Evolutionary conservation across 2,113 vertebrate genomes (phyloP).

Genomic region (Pelmatolapia mariae): DNA sequence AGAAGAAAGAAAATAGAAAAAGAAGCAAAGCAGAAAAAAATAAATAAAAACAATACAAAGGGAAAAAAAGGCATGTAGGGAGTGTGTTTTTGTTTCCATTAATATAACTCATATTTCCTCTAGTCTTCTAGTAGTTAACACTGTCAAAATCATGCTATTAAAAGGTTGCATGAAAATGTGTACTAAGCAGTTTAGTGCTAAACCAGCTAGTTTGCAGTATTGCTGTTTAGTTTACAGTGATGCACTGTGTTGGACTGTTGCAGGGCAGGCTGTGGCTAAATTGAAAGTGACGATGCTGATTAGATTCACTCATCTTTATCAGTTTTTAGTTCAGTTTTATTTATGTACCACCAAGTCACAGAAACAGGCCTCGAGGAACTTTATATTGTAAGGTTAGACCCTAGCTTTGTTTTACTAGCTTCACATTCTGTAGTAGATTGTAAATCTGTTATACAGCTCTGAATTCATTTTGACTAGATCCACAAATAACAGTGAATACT

Average conservation of each 20-base stretch:
- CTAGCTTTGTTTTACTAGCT: not conserved
- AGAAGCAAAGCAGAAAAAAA: not conserved
- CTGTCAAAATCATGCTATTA: not conserved
- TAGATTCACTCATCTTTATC: not conserved
- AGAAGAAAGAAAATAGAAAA: not conserved
- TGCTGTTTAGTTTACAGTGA: not conserved
- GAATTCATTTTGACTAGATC: not conserved
- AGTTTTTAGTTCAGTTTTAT: not conserved
- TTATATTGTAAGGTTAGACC: not conserved
- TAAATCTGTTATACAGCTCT: not conserved
- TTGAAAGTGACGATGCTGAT: not conserved
- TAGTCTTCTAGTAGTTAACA: not conserved
- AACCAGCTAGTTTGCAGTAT: not conserved
- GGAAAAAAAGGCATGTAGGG: not conserved
- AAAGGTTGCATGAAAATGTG: not conserved
- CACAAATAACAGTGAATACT: not conserved
- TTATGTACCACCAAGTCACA: not conserved
- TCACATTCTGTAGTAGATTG: not conserved
- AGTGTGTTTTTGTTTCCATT: not conserved
- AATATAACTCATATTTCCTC: not conserved
- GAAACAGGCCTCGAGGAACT: not conserved
- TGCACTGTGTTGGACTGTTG: not conserved
- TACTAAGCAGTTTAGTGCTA: not conserved
- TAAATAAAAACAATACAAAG: accelerated
- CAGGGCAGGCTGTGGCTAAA: not conserved